These are phyloP conservation scores for Lacerta bilineata DNA, from an alignment of 2,797 vertebrate genomes.

Conservation along the genomic window DNA sequence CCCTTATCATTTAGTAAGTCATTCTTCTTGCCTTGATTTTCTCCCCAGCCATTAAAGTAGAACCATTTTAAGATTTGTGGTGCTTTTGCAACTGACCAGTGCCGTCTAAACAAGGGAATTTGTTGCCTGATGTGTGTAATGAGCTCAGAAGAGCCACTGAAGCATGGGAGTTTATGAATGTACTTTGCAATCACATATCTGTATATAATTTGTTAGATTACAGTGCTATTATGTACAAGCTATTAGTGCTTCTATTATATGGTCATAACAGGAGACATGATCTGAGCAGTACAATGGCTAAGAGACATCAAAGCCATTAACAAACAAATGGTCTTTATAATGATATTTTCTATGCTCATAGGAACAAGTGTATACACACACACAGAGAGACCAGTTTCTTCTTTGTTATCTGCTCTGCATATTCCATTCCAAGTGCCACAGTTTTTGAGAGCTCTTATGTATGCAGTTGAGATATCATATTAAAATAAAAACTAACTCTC, in stretches of 20 bases:
- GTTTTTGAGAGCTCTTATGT: not conserved
- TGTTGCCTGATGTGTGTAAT: constrained; percentile 12
- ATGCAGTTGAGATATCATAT: not conserved
- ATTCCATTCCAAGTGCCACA: constrained; percentile 13
- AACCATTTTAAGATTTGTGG: not conserved
- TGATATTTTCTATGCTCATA: constrained; percentile 47
- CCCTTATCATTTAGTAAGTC: not conserved
- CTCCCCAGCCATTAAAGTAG: not conserved
- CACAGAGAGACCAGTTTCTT: constrained; percentile 25
- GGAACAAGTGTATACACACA: constrained; percentile 4
- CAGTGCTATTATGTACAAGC: constrained; percentile 55
- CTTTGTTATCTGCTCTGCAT: constrained; percentile 53
- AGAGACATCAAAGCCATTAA: constrained; percentile 67
- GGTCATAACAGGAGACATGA: constrained; percentile 55
- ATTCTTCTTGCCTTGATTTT: not conserved
- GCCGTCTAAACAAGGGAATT: not conserved
- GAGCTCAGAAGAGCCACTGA: constrained; percentile 3
- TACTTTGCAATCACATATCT: constrained; percentile 40
- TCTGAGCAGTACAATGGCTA: constrained; percentile 47
- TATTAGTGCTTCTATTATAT: constrained; percentile 59
- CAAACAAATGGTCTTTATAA: constrained; percentile 68
- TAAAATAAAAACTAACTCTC: not conserved
- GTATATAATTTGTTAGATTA: constrained; percentile 60
- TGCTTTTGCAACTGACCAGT: not conserved
- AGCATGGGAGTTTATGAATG: constrained; percentile 22